phyloP scores from a whole-genome alignment of 2,113 vertebrate genomes.

The Eudorcas thomsonii region DNA sequence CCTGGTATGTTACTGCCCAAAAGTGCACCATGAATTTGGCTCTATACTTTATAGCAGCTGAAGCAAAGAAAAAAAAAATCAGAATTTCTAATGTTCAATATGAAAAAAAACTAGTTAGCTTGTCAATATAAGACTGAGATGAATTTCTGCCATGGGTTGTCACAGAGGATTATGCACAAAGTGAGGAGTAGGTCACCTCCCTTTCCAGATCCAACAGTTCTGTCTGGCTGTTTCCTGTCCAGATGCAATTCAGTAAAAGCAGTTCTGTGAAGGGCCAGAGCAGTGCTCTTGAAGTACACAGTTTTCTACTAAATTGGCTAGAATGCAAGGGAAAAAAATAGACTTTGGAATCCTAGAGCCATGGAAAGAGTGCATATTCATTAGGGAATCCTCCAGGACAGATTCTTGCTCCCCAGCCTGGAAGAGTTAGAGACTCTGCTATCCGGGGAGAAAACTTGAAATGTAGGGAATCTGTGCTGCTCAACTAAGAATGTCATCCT shows the following conservation, averaged over 20 bases:
- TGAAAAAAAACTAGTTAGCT: not conserved
- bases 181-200: too few species aligned
- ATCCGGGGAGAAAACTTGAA: not conserved
- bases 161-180: not conserved
- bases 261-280: not conserved
- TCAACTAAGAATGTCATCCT: not conserved
- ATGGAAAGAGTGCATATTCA: not conserved
- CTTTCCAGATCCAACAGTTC: not conserved
- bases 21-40: not conserved
- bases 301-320: not conserved
- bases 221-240: too few species aligned
- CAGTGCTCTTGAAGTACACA: not conserved
- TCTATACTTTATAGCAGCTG: not conserved
- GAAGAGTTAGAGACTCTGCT: not conserved
- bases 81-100: not conserved
- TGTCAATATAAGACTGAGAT: not conserved
- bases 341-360: not conserved
- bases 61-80: not conserved
- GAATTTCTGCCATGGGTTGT: not conserved
- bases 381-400: not conserved
- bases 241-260: not conserved
- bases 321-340: not conserved
- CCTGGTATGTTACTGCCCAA: not conserved
- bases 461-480: not conserved
- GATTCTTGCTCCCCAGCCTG: not conserved